Evolutionary conservation across 2,888 invertebrate species (phyloP).

Genomic region (Tetheella fluctuosa): DNA sequence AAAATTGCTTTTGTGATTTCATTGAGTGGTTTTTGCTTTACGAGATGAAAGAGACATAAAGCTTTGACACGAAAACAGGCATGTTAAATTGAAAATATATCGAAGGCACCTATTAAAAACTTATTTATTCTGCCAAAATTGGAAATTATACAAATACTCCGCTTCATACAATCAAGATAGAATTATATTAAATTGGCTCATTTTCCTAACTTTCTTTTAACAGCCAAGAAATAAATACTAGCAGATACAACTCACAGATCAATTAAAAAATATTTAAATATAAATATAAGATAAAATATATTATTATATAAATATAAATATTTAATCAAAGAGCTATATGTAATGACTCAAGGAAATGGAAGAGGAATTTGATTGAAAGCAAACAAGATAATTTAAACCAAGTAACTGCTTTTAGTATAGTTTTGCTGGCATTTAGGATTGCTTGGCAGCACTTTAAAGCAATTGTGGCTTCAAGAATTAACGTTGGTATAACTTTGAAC

Average conservation of each 20-base stretch:
- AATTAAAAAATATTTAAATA: no score
- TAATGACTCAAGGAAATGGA: background rate
- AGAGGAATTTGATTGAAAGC: background rate
- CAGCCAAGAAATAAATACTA: no score
- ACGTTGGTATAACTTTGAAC: constrained; percentile 15
- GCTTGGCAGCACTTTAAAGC: background rate
- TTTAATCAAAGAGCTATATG: background rate
- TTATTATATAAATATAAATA: background rate
- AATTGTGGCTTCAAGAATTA: constrained; percentile 7
- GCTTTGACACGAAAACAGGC: background rate
- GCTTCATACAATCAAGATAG: no score
- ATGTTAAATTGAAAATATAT: background rate
- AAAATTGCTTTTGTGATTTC: constrained; percentile 23
- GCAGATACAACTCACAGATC: no score
- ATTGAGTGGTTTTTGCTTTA: background rate
- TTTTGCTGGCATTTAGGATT: constrained; percentile 1
- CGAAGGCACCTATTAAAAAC: background rate
- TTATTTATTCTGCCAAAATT: background rate
- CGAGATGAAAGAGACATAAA: constrained; percentile 2
- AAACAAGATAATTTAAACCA: background rate
- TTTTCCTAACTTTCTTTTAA: no score
- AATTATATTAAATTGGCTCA: no score
- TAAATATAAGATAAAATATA: no score
- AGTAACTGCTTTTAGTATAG: background rate
- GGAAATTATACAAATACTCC: no score